Evolutionary conservation across 2,113 vertebrate genomes (phyloP), one percentile per base, ranked within the genome.

Genomic region (Crocuta crocuta): DNA sequence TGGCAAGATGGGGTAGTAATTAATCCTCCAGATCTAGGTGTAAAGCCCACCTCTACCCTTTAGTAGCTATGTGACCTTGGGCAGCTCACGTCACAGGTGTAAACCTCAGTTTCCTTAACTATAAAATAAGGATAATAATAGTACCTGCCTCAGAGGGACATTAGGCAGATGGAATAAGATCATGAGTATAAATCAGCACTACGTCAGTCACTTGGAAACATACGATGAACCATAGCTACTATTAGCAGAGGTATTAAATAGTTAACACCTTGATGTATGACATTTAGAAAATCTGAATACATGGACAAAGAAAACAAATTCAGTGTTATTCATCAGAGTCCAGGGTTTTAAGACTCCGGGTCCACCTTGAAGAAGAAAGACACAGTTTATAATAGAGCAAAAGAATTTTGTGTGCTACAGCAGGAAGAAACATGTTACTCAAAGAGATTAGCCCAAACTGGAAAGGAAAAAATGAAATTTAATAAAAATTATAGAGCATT

Each of bases 391-490:
- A 16, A 78, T 68, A 61, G 53, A 84, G 9, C 68, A 43, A 63
- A 89, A 63, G 53, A 82, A 95, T 45, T 61, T 50, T 93, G 39
- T 80, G 74, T 92, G 43, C 65, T 66, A 58, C 17, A 84, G 33
- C 13, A 58, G 50, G 33, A 79, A 81, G 58, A 95, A 48, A 53
- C 48, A 1, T 16, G 1, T 26, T 39, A 55, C 26, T 89, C 65
- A 70, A 93, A 81, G 58, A 66, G 26, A 70, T 65, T 28, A 7
- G 19, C 80, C 50, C 35, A 90, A 90, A 76, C 43, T 76, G 26
- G 63, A 85, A 92, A 86, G 28, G 48, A 68, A 92, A 92, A 89
- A 66, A 79, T 81, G 58, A 88, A 63, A 91, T 78, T 68, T 26
- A n/a, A 76, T 45, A 28, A 70, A 74, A 76, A 23, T 76, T 76